phyloP scores from a whole-genome alignment of 30 jellyfish, hydroid and myxozoan genomes.

The Cassiopea xamachana region DNA sequence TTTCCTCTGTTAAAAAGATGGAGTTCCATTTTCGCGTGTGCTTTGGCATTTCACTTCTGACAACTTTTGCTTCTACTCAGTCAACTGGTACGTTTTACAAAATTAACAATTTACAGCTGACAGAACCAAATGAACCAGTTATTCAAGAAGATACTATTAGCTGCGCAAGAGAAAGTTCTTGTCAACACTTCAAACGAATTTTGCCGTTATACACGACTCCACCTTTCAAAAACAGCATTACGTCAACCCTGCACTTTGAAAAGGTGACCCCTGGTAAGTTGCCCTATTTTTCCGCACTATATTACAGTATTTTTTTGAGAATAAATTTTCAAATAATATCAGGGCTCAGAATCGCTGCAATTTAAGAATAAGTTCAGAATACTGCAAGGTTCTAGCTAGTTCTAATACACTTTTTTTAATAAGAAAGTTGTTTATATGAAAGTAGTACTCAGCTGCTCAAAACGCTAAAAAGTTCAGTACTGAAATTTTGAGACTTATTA shows the following conservation, averaged over 20 bases:
- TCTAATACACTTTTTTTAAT: neutral
- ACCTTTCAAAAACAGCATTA: neutral
- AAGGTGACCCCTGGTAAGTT: neutral
- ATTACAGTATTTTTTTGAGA: too few relatives aligned
- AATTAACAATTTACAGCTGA: neutral
- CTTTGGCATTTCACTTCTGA: neutral
- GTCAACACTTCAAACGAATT: neutral
- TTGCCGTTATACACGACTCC: neutral
- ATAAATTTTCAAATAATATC: too few relatives aligned
- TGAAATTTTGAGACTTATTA: neutral
- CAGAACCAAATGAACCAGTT: neutral
- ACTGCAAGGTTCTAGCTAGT: neutral
- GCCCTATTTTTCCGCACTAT: neutral
- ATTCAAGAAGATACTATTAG: neutral
- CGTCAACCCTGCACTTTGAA: neutral
- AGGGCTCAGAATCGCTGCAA: too few relatives aligned
- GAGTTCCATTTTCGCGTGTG: neutral
- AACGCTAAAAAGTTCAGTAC: neutral
- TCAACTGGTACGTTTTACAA: neutral
- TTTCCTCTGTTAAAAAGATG: neutral
- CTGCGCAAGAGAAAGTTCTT: neutral
- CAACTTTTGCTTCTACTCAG: neutral
- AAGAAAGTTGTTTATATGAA: neutral
- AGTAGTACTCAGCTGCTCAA: neutral
- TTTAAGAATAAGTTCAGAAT: neutral